These are phyloP conservation scores for Cheirogaleus medius DNA, from an alignment of 2,113 vertebrate genomes.

Conservation along the genomic window DNA sequence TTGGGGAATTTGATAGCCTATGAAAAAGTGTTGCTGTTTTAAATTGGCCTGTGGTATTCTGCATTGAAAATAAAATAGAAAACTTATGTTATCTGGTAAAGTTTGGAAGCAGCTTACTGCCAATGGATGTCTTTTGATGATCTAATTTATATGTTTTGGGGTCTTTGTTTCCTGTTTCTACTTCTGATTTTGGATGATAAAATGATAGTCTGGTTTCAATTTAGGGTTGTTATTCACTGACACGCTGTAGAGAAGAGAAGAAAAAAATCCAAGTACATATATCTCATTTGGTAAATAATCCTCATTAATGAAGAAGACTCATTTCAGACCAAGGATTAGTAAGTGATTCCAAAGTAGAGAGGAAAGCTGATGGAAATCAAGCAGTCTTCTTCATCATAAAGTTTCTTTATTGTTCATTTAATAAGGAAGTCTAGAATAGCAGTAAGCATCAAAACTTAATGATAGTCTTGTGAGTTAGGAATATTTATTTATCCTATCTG, in stretches of 20 bases:
- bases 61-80: slow-evolving; percentile 52
- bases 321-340: background rate
- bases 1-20: background rate
- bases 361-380: background rate
- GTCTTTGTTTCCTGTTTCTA: slow-evolving; percentile 48
- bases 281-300: slow-evolving; percentile 39
- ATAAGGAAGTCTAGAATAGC: background rate
- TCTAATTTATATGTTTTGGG: slow-evolving; percentile 45
- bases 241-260: slow-evolving; percentile 5
- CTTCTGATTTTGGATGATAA: slow-evolving; percentile 56
- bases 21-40: background rate
- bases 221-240: slow-evolving; percentile 18
- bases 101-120: slow-evolving; percentile 16
- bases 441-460: background rate
- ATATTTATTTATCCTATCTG: background rate
- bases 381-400: background rate
- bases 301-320: slow-evolving; percentile 28
- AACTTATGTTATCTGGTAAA: slow-evolving; percentile 45
- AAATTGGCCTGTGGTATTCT: background rate
- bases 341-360: background rate
- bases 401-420: background rate
- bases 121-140: background rate
- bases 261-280: background rate
- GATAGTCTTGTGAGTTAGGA: background rate
- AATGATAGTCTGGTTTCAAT: slow-evolving; percentile 47